These are phyloP conservation scores for Jaculus jaculus DNA, from an alignment of 2,113 vertebrate species.

Conservation along the genomic window DNA sequence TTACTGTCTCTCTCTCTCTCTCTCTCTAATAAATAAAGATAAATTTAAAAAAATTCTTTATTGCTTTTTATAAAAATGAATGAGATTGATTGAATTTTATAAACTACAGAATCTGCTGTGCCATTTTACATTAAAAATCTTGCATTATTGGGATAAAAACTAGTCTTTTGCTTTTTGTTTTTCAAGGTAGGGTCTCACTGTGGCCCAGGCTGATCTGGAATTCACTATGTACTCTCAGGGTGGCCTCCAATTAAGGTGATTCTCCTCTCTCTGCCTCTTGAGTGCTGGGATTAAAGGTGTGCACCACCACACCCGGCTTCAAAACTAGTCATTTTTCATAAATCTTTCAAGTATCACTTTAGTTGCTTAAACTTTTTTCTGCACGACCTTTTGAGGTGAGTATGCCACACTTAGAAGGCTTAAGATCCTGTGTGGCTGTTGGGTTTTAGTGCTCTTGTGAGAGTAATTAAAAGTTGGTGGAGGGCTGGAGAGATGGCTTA, in stretches of 20 bases:
- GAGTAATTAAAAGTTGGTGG: not conserved
- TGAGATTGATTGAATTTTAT: slow-evolving; percentile 2
- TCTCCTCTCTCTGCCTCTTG: too few relatives aligned
- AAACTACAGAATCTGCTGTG: not conserved
- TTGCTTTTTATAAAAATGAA: not conserved
- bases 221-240: too few relatives aligned
- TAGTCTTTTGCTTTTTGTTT: too few relatives aligned
- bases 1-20: too few relatives aligned
- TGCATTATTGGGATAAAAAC: not conserved
- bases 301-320: too few relatives aligned
- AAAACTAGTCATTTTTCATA: not conserved
- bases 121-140: not conserved
- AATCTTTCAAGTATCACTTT: not conserved
- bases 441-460: not conserved
- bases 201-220: too few relatives aligned
- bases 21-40: too few relatives aligned
- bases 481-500: too few relatives aligned
- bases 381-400: not conserved
- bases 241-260: too few relatives aligned
- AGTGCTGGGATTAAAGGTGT: too few relatives aligned
- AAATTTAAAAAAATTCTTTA: not conserved
- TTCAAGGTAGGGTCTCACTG: too few relatives aligned
- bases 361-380: not conserved
- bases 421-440: not conserved
- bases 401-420: not conserved